Percentiles rank a stretch among this genome's conserved stretches.
These are phyloP conservation scores for Lasioglossum oenotherae DNA, from an alignment of 2,888 invertebrate genomes.

Conservation along the genomic window DNA sequence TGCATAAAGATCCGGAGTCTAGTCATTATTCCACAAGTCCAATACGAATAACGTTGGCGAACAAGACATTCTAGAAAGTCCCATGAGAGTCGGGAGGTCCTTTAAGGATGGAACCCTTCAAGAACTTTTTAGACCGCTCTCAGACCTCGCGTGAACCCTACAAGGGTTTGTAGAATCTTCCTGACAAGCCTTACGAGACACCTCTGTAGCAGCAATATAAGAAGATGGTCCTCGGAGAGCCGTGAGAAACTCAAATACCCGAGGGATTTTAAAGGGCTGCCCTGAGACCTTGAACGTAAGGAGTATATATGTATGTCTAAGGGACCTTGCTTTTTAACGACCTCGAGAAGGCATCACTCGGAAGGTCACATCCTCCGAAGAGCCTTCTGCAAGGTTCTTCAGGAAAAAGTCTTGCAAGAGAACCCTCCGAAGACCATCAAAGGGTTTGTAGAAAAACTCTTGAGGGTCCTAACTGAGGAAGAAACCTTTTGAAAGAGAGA, in stretches of 20 bases:
- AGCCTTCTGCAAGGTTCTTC: background rate
- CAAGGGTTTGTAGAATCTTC: background rate
- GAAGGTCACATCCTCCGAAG: background rate
- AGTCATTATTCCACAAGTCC: background rate
- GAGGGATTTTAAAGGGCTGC: background rate
- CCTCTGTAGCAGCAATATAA: background rate
- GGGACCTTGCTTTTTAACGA: background rate
- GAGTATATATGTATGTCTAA: too few relatives aligned
- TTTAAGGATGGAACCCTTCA: background rate
- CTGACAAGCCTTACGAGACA: background rate
- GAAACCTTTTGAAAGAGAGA: background rate
- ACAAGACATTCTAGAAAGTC: background rate
- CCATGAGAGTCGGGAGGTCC: background rate
- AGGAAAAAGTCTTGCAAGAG: too few relatives aligned
- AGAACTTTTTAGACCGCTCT: background rate
- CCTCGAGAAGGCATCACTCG: background rate
- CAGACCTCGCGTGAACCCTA: background rate
- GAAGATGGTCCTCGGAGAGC: background rate
- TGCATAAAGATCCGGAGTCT: too few relatives aligned
- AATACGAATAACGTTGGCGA: background rate
- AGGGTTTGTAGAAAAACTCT: background rate
- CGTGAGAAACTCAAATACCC: background rate
- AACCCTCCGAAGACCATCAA: background rate
- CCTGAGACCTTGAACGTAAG: background rate
- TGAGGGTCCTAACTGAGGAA: background rate